Conservation (phyloP, 1,140 invertebrate genomes). For the Lepidotrigona ventralis region DNA sequence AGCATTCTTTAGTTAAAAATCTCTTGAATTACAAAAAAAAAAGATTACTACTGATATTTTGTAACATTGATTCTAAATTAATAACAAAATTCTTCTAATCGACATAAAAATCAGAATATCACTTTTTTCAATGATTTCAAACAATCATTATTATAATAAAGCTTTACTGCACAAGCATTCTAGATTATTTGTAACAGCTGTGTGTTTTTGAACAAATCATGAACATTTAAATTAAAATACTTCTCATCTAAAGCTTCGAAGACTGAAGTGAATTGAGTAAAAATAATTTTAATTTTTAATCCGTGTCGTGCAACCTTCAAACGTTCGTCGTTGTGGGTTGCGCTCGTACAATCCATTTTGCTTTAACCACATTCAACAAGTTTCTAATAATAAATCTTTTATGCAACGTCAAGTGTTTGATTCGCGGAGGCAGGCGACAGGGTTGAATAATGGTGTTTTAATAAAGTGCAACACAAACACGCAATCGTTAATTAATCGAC, state of each 20-base stretch:
- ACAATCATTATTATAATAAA: no score
- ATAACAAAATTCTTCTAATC: no score
- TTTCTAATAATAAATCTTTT: slow-evolving; percentile 5
- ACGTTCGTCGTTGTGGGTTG: background rate
- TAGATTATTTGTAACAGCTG: no score
- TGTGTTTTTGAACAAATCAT: no score
- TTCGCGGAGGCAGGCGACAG: background rate
- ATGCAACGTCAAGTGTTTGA: background rate
- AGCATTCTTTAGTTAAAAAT: no score
- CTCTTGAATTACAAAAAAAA: no score
- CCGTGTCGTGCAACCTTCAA: background rate
- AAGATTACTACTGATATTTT: background rate
- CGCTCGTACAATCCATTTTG: background rate
- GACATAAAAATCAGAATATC: no score
- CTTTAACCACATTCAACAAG: background rate
- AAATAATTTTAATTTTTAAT: background rate
- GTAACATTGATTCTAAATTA: background rate
- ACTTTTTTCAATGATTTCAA: no score
- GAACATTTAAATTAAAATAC: no score
- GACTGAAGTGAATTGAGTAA: background rate
- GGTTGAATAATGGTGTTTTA: slow-evolving; percentile 2
- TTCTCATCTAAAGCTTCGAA: background rate
- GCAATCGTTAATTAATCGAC: background rate
- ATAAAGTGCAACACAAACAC: background rate
- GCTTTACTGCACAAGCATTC: no score